Base-by-base conservation (phyloP, 2,888 invertebrate genomes). In the Catocala nupta region DNA sequence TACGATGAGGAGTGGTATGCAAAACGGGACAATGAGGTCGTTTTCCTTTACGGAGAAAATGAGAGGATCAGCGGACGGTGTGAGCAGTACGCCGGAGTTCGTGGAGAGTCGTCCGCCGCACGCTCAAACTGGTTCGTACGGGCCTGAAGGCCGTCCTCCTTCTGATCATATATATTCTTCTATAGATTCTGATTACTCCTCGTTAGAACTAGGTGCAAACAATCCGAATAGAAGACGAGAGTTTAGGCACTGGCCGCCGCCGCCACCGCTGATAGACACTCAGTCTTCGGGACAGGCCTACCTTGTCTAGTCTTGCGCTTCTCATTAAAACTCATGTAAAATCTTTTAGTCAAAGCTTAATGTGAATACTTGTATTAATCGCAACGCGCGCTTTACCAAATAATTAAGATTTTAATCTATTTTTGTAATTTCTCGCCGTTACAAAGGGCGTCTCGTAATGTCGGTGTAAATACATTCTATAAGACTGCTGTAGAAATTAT, bases 131-230 rank as follows among this genome's bases (percentile, higher is more conserved):
- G 82, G 86, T 36, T 86, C 90, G 16, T 95, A 95, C 64, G 93
- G 90, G 11, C 88, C 89, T 57, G 95, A 95, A 71, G 95, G 96
- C 77, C 95, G 97, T 79, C 98, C 98, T 42, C 96, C 97, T 13
- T 97, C 97, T 68, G 98, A 98, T 91, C 98, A 98, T 90, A 98
- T 98, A 83, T 98, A 98, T 88, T 97, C 97, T 63, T 97, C 97
- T 85, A 98, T 98, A 89, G 98, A 98, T 92, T 97, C 97, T 59
- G 98, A 98, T 90, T 97, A 97, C 85, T 97, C 97, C 73, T 97
- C 97, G 53, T 95, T 97, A 87, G 97, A 97, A 77, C 94, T 96
- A 83, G 97, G 91, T 72, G 91, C 86, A 56, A 90, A 88, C 82
- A 90, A 91, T 81, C 89, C 89, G 25, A 93, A 90, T 73, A 84